A percentile compares a stretch with the other conserved stretches of the same genome.
These are phyloP conservation scores for Sitta carolinensis DNA, from an alignment of 2,797 vertebrate genomes.

Conservation along the genomic window DNA sequence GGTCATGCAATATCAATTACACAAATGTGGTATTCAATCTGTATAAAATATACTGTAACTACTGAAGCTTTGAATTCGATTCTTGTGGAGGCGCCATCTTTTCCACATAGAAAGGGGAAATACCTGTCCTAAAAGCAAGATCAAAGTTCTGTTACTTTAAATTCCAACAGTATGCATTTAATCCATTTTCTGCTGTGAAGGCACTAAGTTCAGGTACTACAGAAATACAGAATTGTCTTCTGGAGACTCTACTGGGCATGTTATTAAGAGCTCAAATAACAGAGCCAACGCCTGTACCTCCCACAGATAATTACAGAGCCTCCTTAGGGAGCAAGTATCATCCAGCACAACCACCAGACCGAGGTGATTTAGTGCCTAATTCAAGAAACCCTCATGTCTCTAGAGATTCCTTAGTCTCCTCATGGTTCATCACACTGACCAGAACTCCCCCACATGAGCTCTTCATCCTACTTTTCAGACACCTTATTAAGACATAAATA, in stretches of 20 bases:
- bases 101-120: background rate
- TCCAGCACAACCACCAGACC: background rate
- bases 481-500: background rate
- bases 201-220: background rate
- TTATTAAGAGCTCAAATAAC: background rate
- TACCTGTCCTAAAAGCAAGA: background rate
- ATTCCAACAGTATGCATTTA: background rate
- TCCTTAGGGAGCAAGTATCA: background rate
- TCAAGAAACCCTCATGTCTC: background rate
- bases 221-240: background rate
- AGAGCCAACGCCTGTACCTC: background rate
- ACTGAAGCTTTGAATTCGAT: background rate
- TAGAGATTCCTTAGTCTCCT: background rate
- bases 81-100: background rate
- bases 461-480: background rate
- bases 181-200: background rate
- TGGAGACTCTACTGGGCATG: background rate
- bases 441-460: background rate
- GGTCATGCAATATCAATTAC: background rate
- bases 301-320: accelerated
- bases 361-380: background rate
- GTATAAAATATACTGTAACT: background rate
- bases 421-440: accelerated
- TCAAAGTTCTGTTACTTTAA: background rate
- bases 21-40: background rate